Conservation (phyloP, 1,140 invertebrate species). For the Cephus cinctus region DNA sequence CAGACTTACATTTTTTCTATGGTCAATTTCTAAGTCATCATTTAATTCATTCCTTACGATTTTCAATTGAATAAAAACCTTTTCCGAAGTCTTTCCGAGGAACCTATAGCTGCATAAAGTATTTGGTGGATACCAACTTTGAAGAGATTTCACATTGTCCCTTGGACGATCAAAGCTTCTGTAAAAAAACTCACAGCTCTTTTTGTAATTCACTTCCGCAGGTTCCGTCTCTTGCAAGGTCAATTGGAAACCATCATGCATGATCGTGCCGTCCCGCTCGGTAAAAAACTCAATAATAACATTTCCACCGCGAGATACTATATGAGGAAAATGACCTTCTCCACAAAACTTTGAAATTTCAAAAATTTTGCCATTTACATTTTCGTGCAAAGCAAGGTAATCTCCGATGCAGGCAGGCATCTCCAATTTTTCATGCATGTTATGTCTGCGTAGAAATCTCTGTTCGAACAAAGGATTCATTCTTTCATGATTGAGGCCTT, state of each 20-base stretch:
- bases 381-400: constrained; percentile 39
- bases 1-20: constrained; percentile 29
- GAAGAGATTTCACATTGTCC: constrained; percentile 33
- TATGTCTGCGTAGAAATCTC: constrained; percentile 20
- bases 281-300: constrained; percentile 41
- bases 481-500: background rate
- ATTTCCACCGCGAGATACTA: constrained; percentile 38
- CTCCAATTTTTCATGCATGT: constrained; percentile 20
- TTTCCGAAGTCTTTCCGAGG: constrained; percentile 32
- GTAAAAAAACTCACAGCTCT: constrained; percentile 37
- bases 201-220: constrained; percentile 12
- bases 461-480: constrained; percentile 13
- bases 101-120: constrained; percentile 44
- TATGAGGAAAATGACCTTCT: constrained; percentile 37
- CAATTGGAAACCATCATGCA: constrained; percentile 43
- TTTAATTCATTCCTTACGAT: constrained; percentile 33
- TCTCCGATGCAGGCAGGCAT: constrained; percentile 34
- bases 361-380: constrained; percentile 33
- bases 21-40: constrained; percentile 17
- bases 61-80: constrained; percentile 38
- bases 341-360: constrained; percentile 44
- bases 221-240: constrained; percentile 39
- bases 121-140: constrained; percentile 41
- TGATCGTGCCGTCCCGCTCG: constrained; percentile 40
- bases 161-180: constrained; percentile 25